Evolutionary conservation across 2,797 vertebrate species (phyloP), one percentile per base, ranked within the genome.

Genomic region (Delichon dasypus): DNA sequence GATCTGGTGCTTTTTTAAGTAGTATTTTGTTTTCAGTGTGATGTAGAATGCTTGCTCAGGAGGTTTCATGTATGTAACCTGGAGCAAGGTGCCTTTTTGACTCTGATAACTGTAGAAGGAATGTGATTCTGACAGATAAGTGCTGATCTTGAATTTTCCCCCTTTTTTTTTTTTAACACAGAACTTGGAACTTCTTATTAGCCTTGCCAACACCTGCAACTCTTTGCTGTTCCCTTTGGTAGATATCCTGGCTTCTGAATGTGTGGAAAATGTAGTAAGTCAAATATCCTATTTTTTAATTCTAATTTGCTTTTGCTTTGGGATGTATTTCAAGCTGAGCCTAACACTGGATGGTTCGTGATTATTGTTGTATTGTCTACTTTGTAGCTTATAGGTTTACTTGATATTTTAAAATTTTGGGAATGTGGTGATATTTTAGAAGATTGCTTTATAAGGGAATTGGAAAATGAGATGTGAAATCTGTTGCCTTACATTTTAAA

Each of bases 11-110:
- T 87, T 86, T 93, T 93, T 51, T 3, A 92, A 79, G 88, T 30
- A 60, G 36, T 23, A 1, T 70, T 78, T 94, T 77, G 19, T 89
- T 96, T 89, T 90, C 92, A 34, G 11, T 53, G 60, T n/a, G 13
- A 68, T 13, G 38, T 67, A 51, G 81, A 94, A 32, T 50, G 67
- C 80, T 94, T 91, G 93, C 82, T 82, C 62, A 76, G 86, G 91
- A 88, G 91, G 64, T 76, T 83, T 84, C 72, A 72, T 1, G 0
- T 79, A 11, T 40, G 77, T 88, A 54, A 89, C 73, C 48, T 85
- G 65, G 50, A 91, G 29, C 88, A 95, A 97, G 94, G 94, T 97
- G 92, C 84, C 74, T 96, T 96, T 96, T 74, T 77, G 62, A 17
- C n/a, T 79, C 65, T 85, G 95, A 96, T 96, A 96, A 73, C 66